A percentile compares a stretch with the other conserved stretches of the same genome.
These are phyloP conservation scores for Thecocarcelia acutangulata DNA, from an alignment of 2,888 invertebrate species.

Conservation along the genomic window DNA sequence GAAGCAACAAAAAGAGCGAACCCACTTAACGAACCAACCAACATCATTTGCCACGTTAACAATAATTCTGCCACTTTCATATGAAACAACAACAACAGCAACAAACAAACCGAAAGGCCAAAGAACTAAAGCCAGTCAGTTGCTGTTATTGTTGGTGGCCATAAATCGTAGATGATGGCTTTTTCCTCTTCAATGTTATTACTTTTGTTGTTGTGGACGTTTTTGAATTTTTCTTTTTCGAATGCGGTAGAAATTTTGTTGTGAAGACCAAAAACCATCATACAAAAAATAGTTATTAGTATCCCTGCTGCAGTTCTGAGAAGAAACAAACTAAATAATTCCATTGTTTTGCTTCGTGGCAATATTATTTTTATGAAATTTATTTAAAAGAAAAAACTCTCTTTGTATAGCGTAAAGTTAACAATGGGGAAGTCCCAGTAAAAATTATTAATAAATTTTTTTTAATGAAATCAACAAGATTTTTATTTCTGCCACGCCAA, in stretches of 20 bases:
- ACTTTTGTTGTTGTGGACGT: conserved; percentile 7
- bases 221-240: background rate
- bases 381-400: conserved; percentile 26
- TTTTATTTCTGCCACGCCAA: conserved; percentile 26
- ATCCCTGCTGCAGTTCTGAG: conserved; percentile 1
- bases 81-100: conserved; percentile 32
- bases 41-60: conserved; percentile 70
- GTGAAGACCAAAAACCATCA: conserved; percentile 29
- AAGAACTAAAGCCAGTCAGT: conserved; percentile 59
- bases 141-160: conserved; percentile 58
- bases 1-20: background rate
- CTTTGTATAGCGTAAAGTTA: conserved; percentile 11
- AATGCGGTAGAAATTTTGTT: conserved; percentile 47
- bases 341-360: conserved; percentile 44
- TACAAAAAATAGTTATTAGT: conserved; percentile 22
- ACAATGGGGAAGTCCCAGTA: conserved; percentile 9
- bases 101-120: conserved; percentile 23
- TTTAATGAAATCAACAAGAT: conserved; percentile 50
- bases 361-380: conserved; percentile 48
- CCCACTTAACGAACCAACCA: conserved; percentile 34
- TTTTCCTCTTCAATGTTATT: conserved; percentile 31
- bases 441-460: conserved; percentile 45
- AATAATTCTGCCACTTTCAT: conserved; percentile 71
- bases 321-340: conserved; percentile 40
- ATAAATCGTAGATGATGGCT: conserved; percentile 67